Percentiles rank a stretch among this genome's conserved stretches.
These are phyloP conservation scores for Campopleginae sp. DNA, from an alignment of 2,888 invertebrate genomes.

Conservation along the genomic window DNA sequence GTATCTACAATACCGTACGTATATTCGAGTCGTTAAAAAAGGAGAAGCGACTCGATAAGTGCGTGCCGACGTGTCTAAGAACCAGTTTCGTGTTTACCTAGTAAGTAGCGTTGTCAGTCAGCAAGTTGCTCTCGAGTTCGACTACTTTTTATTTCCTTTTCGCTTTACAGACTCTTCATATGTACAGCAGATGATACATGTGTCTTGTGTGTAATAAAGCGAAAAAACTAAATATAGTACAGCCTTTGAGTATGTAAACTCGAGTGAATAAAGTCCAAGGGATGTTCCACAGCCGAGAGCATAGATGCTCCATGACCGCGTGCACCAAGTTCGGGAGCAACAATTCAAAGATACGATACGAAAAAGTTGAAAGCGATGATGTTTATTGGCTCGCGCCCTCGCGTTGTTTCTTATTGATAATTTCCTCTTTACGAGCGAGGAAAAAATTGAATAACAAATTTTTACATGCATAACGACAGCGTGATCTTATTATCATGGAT, in stretches of 20 bases:
- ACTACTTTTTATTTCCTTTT: constrained; percentile 23
- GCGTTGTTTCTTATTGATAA: not conserved
- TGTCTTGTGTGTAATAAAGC: not conserved
- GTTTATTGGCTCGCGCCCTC: not conserved
- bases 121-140: constrained; percentile 70
- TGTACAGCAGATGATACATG: not conserved
- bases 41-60: constrained; percentile 72
- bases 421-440: not conserved
- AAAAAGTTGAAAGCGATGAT: not conserved
- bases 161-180: not conserved
- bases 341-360: not conserved
- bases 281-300: not conserved
- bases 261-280: not conserved
- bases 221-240: not conserved
- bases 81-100: constrained; percentile 78
- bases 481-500: not conserved
- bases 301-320: not conserved
- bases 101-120: constrained; percentile 80
- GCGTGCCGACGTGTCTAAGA: constrained; percentile 75
- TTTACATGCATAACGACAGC: not conserved
- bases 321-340: not conserved
- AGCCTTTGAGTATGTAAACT: not conserved
- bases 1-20: constrained; percentile 40
- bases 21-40: constrained; percentile 53
- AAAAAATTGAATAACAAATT: not conserved